A percentile compares a stretch with the other conserved stretches of the same genome.
Conservation (phyloP, 2,888 invertebrate genomes). For the Melikaiella ostensackeni region DNA sequence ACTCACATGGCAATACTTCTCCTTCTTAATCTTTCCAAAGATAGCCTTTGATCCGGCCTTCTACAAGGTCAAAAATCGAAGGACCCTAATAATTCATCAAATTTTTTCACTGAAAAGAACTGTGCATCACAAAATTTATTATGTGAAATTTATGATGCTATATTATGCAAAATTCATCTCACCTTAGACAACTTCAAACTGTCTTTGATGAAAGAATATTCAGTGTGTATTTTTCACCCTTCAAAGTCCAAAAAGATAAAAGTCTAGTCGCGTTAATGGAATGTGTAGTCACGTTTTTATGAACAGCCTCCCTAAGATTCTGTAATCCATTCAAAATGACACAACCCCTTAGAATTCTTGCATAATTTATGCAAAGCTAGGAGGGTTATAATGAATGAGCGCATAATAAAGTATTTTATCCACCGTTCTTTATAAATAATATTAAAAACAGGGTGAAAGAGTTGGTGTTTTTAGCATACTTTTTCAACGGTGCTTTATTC, state of each 20-base stretch:
- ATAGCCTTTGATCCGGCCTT: not conserved
- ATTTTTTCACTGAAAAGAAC: not conserved
- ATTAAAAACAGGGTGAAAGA: not conserved
- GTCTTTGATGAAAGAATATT: conserved; percentile 19
- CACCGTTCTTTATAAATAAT: not conserved
- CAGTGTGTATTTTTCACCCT: conserved; percentile 2
- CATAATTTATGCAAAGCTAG: conserved; percentile 12
- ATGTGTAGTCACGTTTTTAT: conserved; percentile 35
- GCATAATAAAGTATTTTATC: not conserved
- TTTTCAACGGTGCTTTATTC: not conserved
- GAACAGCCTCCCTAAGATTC: conserved; percentile 9
- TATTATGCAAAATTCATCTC: not conserved
- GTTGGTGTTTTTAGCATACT: not conserved
- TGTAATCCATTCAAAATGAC: conserved; percentile 27
- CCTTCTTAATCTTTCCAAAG: not conserved
- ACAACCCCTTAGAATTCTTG: conserved; percentile 16
- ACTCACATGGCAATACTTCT: conserved; percentile 23
- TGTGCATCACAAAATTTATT: not conserved
- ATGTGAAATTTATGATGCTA: not conserved
- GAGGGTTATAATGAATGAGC: conserved; percentile 2
- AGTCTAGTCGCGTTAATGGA: conserved; percentile 27
- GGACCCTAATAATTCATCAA: not conserved
- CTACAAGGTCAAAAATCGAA: not conserved
- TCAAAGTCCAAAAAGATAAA: conserved; percentile 24
- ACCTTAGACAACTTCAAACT: not conserved